A percentile compares a stretch with the other conserved stretches of the same genome.
Conservation (phyloP, 2,888 invertebrate species). For the Apeira syringaria region DNA sequence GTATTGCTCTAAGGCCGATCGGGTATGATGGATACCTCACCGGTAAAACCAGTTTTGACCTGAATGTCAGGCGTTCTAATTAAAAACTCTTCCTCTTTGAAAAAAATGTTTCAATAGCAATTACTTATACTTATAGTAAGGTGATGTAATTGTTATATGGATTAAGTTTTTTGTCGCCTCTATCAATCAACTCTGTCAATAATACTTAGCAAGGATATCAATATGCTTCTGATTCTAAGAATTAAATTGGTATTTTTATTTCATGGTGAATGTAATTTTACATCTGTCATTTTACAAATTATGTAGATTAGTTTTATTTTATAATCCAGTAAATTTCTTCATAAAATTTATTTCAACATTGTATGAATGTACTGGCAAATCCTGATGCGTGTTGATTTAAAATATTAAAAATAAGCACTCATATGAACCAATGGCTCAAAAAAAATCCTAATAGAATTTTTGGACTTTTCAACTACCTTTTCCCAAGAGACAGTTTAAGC, state of each 20-base stretch:
- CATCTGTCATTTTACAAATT: no score
- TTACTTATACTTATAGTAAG: conserved; percentile 9
- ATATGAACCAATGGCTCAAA: no score
- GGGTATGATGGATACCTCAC: conserved; percentile 27
- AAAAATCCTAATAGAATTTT: no score
- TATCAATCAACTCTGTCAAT: conserved; percentile 15
- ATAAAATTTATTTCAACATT: no score
- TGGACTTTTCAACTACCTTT: no score
- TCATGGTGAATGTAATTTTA: no score
- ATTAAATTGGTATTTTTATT: background rate
- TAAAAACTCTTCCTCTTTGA: conserved; percentile 60
- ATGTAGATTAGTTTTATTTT: no score
- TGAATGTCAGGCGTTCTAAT: conserved; percentile 67
- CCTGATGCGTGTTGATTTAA: no score
- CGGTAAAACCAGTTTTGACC: conserved; percentile 20
- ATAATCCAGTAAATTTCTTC: no score
- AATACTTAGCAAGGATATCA: conserved; percentile 9
- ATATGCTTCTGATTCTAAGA: conserved; percentile 2
- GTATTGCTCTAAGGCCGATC: conserved; percentile 36
- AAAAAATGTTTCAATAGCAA: conserved; percentile 21
- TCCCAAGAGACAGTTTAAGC: no score
- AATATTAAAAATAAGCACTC: no score
- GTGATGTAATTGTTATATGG: conserved; percentile 15
- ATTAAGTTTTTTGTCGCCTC: conserved; percentile 13
- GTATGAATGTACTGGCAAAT: no score